Conservation (phyloP, 2,113 vertebrate species). For the Salvelinus fontinalis region DNA sequence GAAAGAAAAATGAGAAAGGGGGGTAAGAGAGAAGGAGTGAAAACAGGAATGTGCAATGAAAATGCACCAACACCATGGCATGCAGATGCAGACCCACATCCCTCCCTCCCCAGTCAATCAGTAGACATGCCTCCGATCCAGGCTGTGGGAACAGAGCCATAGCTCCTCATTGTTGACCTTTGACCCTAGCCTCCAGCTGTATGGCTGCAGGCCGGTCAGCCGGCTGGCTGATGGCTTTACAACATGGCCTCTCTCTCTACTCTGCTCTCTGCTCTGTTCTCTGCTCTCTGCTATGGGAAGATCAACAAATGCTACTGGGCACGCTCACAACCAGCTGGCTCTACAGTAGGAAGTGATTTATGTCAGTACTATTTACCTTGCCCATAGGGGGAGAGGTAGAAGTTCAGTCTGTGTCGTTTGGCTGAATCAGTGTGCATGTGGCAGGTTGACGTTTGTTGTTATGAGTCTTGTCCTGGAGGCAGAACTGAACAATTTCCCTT, state of each 20-base stretch:
- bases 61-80: not conserved
- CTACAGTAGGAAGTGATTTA: too few relatives aligned
- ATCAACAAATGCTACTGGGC: slow-evolving; percentile 33
- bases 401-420: slow-evolving; percentile 28
- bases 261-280: not conserved
- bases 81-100: slow-evolving; percentile 3
- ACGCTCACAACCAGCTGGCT: slow-evolving; percentile 6
- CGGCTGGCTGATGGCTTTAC: slow-evolving; percentile 37
- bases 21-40: not conserved
- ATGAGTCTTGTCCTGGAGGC: too few relatives aligned
- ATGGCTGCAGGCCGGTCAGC: not conserved
- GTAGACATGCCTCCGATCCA: slow-evolving; percentile 10
- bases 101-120: slow-evolving; percentile 26
- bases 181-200: slow-evolving; percentile 28
- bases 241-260: slow-evolving; percentile 24
- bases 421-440: not conserved
- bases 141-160: slow-evolving; percentile 3
- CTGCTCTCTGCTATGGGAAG: slow-evolving; percentile 1
- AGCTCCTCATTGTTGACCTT: slow-evolving; percentile 38
- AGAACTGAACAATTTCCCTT: too few relatives aligned
- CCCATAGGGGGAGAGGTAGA: slow-evolving; percentile 50
- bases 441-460: too few relatives aligned
- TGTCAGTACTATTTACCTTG: slow-evolving; percentile 5
- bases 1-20: not conserved
- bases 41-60: slow-evolving; percentile 20